phyloP scores from a whole-genome alignment of 2,113 vertebrate species.

The Catharus bicknelli region DNA sequence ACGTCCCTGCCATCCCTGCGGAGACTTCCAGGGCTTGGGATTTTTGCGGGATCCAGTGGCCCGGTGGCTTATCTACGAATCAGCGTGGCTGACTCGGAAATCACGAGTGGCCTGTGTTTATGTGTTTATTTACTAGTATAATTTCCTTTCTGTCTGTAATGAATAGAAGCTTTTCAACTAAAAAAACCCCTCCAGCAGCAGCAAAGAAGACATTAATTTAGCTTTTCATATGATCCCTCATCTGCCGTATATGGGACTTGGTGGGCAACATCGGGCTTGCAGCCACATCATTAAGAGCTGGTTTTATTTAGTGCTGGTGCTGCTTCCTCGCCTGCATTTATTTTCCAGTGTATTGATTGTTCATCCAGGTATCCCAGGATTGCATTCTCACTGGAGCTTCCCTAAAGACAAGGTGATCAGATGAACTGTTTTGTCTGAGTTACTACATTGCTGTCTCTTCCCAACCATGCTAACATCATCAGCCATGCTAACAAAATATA shows the following conservation, averaged over 20 bases:
- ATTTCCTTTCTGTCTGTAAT: not conserved
- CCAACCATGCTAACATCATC: too few relatives aligned
- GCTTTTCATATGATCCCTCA: fast-evolving
- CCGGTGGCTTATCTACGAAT: not conserved
- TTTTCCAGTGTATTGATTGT: fast-evolving
- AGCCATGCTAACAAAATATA: not conserved
- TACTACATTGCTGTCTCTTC: not conserved
- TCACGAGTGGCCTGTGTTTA: not conserved
- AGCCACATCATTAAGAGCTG: fast-evolving
- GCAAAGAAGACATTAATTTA: not conserved
- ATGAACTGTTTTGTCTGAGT: not conserved
- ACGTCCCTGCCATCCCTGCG: not conserved
- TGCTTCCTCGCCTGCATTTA: not conserved
- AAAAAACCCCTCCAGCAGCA: not conserved
- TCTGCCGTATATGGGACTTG: not conserved
- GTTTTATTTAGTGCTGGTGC: not conserved
- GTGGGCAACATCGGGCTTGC: fast-evolving
- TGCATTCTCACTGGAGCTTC: not conserved
- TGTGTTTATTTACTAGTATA: not conserved
- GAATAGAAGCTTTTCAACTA: not conserved
- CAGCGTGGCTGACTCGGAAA: not conserved
- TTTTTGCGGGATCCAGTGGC: not conserved
- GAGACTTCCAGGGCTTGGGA: too few relatives aligned
- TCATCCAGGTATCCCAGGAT: not conserved
- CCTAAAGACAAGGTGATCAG: not conserved